phyloP scores from a whole-genome alignment of 2,797 vertebrate species.

The Channa striata region DNA sequence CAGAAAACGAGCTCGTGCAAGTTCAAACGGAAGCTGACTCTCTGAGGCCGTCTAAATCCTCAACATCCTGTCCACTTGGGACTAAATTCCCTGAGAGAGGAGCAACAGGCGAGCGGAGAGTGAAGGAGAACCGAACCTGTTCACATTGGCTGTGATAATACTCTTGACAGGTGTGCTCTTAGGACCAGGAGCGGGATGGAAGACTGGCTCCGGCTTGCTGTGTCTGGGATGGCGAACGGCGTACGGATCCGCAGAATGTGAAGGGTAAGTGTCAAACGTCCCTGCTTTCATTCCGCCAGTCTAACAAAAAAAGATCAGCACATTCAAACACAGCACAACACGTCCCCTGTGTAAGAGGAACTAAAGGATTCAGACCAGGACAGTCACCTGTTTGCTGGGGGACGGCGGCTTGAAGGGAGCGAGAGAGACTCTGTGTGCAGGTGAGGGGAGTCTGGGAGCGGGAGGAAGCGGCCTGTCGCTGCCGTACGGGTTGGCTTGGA shows the following conservation, averaged over 20 bases:
- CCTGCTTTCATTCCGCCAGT: slow-evolving; percentile 70
- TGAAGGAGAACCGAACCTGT: slow-evolving; percentile 41
- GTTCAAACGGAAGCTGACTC: background rate
- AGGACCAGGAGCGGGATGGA: slow-evolving; percentile 57
- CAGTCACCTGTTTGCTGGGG: slow-evolving; percentile 86
- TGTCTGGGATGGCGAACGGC: slow-evolving; percentile 29
- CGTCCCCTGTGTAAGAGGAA: background rate
- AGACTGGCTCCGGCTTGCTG: slow-evolving; percentile 36
- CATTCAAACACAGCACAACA: background rate
- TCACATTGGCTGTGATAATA: slow-evolving; percentile 59
- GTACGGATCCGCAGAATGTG: slow-evolving; percentile 63
- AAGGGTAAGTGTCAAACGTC: slow-evolving; percentile 58
- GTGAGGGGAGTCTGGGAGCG: slow-evolving; percentile 63
- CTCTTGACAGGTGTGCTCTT: slow-evolving; percentile 68
- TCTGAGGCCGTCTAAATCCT: background rate
- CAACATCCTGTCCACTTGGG: background rate
- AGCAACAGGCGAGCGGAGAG: background rate
- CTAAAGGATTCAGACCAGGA: background rate
- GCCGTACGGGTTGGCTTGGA: slow-evolving; percentile 88
- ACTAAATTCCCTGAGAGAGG: too few species aligned
- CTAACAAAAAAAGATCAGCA: slow-evolving; percentile 28
- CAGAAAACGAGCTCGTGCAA: background rate
- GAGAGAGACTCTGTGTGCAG: slow-evolving; percentile 24
- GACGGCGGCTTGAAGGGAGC: slow-evolving; percentile 88
- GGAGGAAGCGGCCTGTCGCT: slow-evolving; percentile 81